Conservation (phyloP, 2,113 vertebrate species). For the Python bivittatus region DNA sequence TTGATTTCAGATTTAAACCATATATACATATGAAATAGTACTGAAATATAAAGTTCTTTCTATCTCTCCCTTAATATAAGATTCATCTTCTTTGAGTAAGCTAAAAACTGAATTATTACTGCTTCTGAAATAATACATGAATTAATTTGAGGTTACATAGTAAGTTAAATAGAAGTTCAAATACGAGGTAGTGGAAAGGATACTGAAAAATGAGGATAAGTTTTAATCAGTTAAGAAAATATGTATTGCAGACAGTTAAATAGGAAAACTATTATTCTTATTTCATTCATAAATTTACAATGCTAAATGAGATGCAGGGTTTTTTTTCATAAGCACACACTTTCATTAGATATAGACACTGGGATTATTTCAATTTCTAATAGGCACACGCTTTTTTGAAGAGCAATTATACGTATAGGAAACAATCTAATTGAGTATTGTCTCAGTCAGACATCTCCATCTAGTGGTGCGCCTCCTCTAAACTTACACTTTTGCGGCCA, state of each 20-base stretch:
- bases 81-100: not conserved
- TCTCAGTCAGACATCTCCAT: conserved; percentile 63
- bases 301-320: no score
- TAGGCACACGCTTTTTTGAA: not conserved
- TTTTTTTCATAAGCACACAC: not conserved
- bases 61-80: not conserved
- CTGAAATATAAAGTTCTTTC: not conserved
- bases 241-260: not conserved
- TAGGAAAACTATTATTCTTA: not conserved
- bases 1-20: not conserved
- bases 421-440: not conserved
- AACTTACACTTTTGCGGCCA: rapidly evolving
- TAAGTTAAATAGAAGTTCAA: not conserved
- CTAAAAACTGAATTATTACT: not conserved
- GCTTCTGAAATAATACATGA: not conserved
- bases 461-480: conserved; percentile 59
- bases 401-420: not conserved
- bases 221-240: not conserved
- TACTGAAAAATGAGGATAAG: not conserved
- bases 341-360: not conserved
- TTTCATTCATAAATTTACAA: not conserved
- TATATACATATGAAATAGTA: not conserved
- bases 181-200: not conserved
- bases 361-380: not conserved
- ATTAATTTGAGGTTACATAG: not conserved